A percentile compares a stretch with the other conserved stretches of the same genome.
Evolutionary conservation across 1,140 invertebrate species (phyloP).

Genomic region (Drosophila ficusphila): DNA sequence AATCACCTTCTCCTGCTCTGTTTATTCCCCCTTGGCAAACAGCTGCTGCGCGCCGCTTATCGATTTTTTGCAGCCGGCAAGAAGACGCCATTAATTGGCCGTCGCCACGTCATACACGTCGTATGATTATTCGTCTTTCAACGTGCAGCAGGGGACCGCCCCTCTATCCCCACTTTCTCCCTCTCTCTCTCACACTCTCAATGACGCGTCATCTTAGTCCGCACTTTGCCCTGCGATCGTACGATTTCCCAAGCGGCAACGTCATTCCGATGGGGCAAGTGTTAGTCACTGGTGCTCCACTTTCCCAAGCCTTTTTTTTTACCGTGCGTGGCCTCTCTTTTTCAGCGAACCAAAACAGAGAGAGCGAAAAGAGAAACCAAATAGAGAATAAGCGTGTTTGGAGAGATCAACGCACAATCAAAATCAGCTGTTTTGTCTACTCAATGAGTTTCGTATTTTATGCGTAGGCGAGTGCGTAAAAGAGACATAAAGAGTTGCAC

Average conservation of each 20-base stretch:
- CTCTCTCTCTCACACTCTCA: neutral
- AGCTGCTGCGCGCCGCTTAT: constrained; percentile 35
- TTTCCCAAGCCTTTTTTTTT: constrained; percentile 34
- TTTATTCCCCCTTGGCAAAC: constrained; percentile 9
- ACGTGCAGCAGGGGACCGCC: constrained; percentile 11
- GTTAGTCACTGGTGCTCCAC: constrained; percentile 33
- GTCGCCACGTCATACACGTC: constrained; percentile 40
- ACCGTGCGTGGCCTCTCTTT: constrained; percentile 24
- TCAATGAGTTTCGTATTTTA: constrained; percentile 30
- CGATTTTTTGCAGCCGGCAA: constrained; percentile 46
- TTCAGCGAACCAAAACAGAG: constrained; percentile 33
- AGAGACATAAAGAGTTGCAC: constrained; percentile 3
- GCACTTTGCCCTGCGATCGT: constrained; percentile 44
- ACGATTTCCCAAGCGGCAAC: constrained; percentile 44
- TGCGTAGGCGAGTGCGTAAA: constrained; percentile 15
- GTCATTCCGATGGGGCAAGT: constrained; percentile 29
- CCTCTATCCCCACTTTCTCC: neutral
- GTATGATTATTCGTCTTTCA: constrained; percentile 22
- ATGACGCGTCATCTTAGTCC: constrained; percentile 24
- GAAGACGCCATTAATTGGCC: constrained; percentile 33
- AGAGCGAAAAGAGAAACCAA: neutral
- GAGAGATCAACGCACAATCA: constrained; percentile 40
- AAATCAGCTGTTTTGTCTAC: constrained; percentile 35
- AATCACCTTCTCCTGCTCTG: constrained; percentile 21
- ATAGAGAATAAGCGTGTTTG: constrained; percentile 5